phyloP scores from a whole-genome alignment of 2,797 vertebrate species.

The Gambelia wislizenii region DNA sequence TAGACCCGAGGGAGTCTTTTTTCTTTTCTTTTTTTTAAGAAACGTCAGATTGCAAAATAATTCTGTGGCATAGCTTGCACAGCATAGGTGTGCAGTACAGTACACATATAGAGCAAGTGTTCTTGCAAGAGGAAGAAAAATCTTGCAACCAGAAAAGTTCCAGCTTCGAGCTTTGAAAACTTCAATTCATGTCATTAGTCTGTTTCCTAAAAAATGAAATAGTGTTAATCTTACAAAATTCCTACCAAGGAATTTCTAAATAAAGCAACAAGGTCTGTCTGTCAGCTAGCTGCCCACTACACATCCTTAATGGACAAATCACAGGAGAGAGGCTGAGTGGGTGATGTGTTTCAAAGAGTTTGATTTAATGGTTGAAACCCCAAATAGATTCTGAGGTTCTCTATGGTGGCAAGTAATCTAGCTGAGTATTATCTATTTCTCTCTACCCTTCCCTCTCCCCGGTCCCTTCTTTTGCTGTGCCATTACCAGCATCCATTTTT shows the following conservation, averaged over 20 bases:
- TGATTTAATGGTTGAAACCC: neutral
- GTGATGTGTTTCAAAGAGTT: neutral
- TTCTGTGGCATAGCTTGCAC: neutral
- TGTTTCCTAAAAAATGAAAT: neutral
- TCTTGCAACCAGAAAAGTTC: neutral
- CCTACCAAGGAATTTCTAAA: neutral
- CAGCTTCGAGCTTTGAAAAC: neutral
- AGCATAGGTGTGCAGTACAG: neutral
- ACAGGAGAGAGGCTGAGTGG: neutral
- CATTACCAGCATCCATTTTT: conserved; percentile 91
- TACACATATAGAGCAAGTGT: neutral
- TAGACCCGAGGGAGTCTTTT: neutral
- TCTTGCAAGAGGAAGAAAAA: neutral
- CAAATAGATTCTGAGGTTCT: neutral
- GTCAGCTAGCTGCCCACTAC: neutral
- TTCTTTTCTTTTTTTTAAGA: too few species aligned
- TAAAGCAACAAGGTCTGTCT: neutral
- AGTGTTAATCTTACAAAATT: neutral
- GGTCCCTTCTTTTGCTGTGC: too few species aligned
- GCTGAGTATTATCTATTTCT: neutral
- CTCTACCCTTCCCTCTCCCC: neutral
- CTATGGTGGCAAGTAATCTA: neutral
- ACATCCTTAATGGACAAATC: neutral
- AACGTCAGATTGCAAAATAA: neutral
- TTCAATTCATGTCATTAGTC: neutral